Base-by-base conservation (phyloP, 2,888 invertebrate species). In the Mimumesa dahlbomi region DNA sequence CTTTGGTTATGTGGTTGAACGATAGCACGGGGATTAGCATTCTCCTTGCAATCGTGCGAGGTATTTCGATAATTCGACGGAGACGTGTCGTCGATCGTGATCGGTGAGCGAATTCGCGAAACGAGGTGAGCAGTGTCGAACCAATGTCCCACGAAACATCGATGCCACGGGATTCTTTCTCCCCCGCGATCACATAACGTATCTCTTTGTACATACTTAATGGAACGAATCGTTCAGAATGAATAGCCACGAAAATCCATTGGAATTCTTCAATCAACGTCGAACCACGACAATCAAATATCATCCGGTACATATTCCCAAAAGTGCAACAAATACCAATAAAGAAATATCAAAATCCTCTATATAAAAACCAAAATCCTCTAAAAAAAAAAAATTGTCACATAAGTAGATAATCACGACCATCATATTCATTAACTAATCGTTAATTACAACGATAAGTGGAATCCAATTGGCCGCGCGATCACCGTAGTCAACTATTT, bases 51-150 rank as follows among this genome's bases (percentile, higher is more conserved):
- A 68, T 73, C 76, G 77, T 42, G 65, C 59, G 73, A 75, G 76
- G 81, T 79, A 80, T 84, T 82, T 84, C 81, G 84, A 83, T 83
- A 84, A 83, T 84, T 79, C 84, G 81, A 78, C 75, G 54, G 74
- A 77, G 84, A 84, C 81, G 84, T 82, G 82, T 82, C 82, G 77
- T 61, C 72, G 80, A 77, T 84, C 84, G 84, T 84, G 84, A 81
- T 80, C 81, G 71, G 83, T 71, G 81, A 84, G 66, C 79, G 79
- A 84, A 84, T 84, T 84, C 72, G 71, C 72, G 65, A 79, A 80
- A 77, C 72, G 70, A 70, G 79, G 79, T 77, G 79, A 80, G 61
- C 77, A 67, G 63, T 69, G 64, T 75, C 65, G 67, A 74, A 74
- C 59, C 67, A 31, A 69, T 67, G 62, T 78, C 76, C 67, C 73